Percentiles rank a stretch among this genome's conserved stretches.
phyloP scores from a whole-genome alignment of 1,140 invertebrate species.

The Macrotrachela quadricornifera region DNA sequence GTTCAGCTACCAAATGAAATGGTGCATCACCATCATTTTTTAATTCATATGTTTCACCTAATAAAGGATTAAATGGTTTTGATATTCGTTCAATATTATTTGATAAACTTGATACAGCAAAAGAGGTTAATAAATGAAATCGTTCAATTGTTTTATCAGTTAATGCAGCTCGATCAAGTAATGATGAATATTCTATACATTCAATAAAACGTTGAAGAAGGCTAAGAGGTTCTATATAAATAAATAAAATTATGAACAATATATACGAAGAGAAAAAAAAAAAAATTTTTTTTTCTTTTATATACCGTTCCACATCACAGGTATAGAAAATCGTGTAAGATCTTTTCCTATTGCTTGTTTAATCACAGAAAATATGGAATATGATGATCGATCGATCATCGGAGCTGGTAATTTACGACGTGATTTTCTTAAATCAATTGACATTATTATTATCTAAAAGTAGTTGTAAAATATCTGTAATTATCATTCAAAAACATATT shows the following conservation, averaged over 20 bases:
- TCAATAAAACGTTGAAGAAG: slow-evolving; percentile 81
- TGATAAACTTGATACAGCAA: not conserved
- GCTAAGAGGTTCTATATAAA: slow-evolving; percentile 84
- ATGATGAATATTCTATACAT: slow-evolving; percentile 66
- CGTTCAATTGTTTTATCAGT: slow-evolving; percentile 29
- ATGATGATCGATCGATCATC: slow-evolving; percentile 46
- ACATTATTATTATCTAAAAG: too few relatives aligned
- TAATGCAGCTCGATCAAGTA: slow-evolving; percentile 51
- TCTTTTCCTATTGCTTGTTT: slow-evolving; percentile 52
- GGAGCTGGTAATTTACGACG: slow-evolving; percentile 46
- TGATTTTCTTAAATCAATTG: too few relatives aligned
- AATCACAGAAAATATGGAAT: slow-evolving; percentile 54
- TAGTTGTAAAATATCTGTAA: too few relatives aligned
- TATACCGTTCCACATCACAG: slow-evolving; percentile 30
- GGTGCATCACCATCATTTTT: slow-evolving; percentile 46
- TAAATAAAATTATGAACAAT: slow-evolving; percentile 91
- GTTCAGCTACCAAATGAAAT: slow-evolving; percentile 49
- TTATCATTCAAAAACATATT: too few relatives aligned
- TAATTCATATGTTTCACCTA: slow-evolving; percentile 37
- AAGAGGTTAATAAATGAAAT: slow-evolving; percentile 12
- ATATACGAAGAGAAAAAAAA: too few relatives aligned
- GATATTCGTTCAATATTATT: not conserved
- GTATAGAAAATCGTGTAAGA: slow-evolving; percentile 27
- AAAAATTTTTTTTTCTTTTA: too few relatives aligned
- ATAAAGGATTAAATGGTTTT: slow-evolving; percentile 22